Percentiles rank a stretch among this genome's conserved stretches.
Conservation (phyloP, 2,797 vertebrate species). For the Clarias pachynema region DNA sequence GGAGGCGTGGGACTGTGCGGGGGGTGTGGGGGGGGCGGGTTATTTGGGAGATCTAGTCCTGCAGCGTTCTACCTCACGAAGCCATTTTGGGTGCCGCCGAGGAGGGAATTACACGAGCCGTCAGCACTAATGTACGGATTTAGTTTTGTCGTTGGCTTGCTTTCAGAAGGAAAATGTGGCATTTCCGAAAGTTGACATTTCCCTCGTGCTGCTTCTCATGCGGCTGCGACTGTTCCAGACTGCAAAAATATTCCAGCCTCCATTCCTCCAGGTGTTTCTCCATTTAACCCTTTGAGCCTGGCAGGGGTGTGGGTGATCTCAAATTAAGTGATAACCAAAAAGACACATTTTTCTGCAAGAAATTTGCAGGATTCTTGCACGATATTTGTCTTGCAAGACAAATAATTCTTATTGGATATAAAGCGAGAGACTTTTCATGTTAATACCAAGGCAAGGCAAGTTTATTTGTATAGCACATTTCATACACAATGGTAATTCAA, state of each 20-base stretch:
- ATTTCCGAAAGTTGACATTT: background rate
- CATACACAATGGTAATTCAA: no score
- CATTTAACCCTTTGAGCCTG: background rate
- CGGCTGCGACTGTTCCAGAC: background rate
- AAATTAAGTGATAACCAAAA: no score
- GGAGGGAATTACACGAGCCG: background rate
- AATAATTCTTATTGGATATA: no score
- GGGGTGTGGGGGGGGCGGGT: no score
- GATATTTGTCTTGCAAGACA: no score
- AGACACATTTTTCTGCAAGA: no score
- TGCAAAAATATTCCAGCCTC: background rate
- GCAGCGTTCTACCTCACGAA: background rate
- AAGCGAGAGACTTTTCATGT: no score
- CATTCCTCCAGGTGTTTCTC: background rate
- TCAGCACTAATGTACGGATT: background rate
- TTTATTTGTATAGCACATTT: no score
- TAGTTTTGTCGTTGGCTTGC: background rate
- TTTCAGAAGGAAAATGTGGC: background rate
- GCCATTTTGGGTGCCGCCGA: background rate
- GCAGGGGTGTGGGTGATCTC: no score
- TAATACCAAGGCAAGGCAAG: no score
- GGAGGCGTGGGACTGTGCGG: background rate
- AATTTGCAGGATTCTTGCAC: no score
- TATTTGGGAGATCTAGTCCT: slow-evolving; percentile 12
- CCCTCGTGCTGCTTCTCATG: background rate